Base-by-base conservation (phyloP, 2,113 vertebrate species). In the Harpagus bidentatus region DNA sequence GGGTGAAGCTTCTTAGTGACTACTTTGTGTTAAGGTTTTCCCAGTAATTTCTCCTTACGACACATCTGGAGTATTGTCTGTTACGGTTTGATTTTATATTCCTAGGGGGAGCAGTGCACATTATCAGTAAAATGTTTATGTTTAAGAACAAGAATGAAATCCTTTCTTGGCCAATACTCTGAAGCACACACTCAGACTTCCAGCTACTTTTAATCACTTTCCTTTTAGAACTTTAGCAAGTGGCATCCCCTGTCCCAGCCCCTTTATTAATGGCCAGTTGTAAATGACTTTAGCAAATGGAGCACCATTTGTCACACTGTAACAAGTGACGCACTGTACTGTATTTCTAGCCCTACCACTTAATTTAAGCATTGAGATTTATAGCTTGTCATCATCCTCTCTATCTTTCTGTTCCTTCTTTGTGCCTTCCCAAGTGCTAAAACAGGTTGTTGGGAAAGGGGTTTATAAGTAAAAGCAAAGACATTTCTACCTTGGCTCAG, bases 271-370 rank as follows among this genome's bases (percentile, higher is more conserved):
- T 97, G 97, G 93, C 91, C 93, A 86, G 93, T 96, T 97, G 93
- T 96, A 98, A 98, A 98, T 97, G 98, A 97, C 97, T 98, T 97
- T 96, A 70, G 20, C 97, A 98, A 98, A 97, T 97, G 97, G 97
- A 97, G 95, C 95, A 95, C 95, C 96, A 97, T 98, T 98, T 97
- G 96, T 98, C 98, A 98, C 94, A 69, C 92, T 94, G 81, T 94
- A 98, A 97, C 97, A 98, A 98, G 95, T 97, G 85, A 93, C 9
- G 52, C 93, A 92, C 95, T 96, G 80, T 97, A 97, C 81, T 94
- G 91, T 96, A 93, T 97, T 97, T 98, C 96, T 94, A 97, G 93
- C 85, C 78, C 86, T 97, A 96, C 88, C 69, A 95, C 96, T 96
- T 97, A 97, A 97, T 98, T 97, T 98, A 97, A 97, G 77, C 96